These are phyloP conservation scores for Yponomeuta malinellus DNA, from an alignment of 2,888 invertebrate genomes.

Conservation along the genomic window DNA sequence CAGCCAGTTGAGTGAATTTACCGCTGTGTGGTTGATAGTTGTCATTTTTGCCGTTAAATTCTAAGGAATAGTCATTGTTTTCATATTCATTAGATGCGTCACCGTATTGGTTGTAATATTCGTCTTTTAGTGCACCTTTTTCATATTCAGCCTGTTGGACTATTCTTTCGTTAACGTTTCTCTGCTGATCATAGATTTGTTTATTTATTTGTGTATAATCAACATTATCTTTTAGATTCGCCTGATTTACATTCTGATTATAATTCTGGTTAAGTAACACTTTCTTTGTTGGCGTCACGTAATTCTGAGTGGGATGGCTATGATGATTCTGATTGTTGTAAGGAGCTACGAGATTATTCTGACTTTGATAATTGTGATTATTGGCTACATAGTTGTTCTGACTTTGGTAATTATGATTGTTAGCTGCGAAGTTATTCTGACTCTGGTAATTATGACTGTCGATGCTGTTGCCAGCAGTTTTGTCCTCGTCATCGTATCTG, in stretches of 20 bases:
- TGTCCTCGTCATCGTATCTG: slow-evolving; percentile 70
- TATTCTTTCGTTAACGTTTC: slow-evolving; percentile 14
- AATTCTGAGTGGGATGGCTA: background rate
- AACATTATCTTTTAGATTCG: background rate
- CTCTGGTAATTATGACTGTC: slow-evolving; percentile 21
- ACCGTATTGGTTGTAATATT: slow-evolving; percentile 38
- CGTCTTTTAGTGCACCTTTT: slow-evolving; percentile 25
- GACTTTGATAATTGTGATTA: background rate
- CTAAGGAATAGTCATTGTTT: slow-evolving; percentile 47
- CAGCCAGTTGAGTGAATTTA: slow-evolving; percentile 37
- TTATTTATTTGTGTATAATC: slow-evolving; percentile 18
- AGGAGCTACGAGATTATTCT: background rate
- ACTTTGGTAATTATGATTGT: background rate
- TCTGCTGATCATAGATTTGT: slow-evolving; percentile 23
- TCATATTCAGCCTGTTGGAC: background rate
- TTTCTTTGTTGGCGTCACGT: background rate
- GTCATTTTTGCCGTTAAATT: slow-evolving; percentile 35
- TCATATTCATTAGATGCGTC: slow-evolving; percentile 52
- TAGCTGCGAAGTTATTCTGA: background rate
- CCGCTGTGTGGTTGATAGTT: slow-evolving; percentile 43
- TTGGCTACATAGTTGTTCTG: background rate
- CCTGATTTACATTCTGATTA: slow-evolving; percentile 21
- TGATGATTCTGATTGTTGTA: background rate
- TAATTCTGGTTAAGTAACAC: slow-evolving; percentile 17
- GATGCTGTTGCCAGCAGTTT: slow-evolving; percentile 30